These are phyloP conservation scores for Hirtodrosophila duncani DNA, from an alignment of 2,888 invertebrate species.

Conservation along the genomic window DNA sequence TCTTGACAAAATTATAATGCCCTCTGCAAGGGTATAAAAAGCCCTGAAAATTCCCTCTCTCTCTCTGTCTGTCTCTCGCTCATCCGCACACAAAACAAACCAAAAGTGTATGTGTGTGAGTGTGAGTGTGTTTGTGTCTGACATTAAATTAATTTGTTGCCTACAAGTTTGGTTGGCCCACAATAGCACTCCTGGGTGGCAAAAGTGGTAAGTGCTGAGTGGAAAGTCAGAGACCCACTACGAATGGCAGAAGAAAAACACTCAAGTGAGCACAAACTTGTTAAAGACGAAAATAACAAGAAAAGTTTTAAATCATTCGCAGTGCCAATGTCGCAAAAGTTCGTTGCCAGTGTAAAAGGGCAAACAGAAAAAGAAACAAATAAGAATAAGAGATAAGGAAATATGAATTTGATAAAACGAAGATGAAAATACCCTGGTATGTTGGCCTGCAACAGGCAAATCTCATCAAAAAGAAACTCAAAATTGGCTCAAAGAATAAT, in stretches of 20 bases:
- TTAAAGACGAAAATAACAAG: conserved; percentile 70
- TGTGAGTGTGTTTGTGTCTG: conserved; percentile 60
- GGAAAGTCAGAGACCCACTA: not conserved
- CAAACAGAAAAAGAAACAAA: conserved; percentile 23
- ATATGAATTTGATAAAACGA: not conserved
- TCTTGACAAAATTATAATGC: no score
- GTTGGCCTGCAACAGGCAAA: no score
- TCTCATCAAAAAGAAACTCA: no score
- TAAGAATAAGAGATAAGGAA: conserved; percentile 12
- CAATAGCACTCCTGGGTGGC: conserved; percentile 50
- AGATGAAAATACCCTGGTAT: no score
- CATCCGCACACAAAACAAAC: not conserved
- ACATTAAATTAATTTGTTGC: conserved; percentile 73
- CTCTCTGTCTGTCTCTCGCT: no score
- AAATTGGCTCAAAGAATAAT: no score
- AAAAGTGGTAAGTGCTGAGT: conserved; percentile 20
- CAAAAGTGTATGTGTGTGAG: conserved; percentile 26
- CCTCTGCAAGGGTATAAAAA: no score
- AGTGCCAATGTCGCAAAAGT: conserved; percentile 48
- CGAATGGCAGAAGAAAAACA: not conserved
- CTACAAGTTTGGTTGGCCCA: conserved; percentile 58
- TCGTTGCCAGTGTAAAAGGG: conserved; percentile 18
- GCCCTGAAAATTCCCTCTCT: no score
- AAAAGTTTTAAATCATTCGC: conserved; percentile 70
- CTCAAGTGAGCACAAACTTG: conserved; percentile 42